Base-by-base conservation (phyloP, 2,888 invertebrate species). In the Anthophora plumipes region DNA sequence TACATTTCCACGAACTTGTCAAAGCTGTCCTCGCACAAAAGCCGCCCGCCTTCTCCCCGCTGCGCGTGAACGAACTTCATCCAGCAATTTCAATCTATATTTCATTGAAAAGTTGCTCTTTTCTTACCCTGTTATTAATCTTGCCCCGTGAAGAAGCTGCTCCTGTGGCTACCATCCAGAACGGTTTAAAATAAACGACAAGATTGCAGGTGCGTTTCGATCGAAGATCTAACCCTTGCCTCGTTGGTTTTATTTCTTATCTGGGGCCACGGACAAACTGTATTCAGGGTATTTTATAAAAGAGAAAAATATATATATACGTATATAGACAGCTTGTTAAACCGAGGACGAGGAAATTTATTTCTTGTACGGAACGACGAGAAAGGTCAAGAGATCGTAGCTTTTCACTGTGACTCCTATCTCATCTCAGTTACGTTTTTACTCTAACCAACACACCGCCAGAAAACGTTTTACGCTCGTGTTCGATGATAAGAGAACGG, bases 361-460 rank as follows among this genome's bases (percentile, higher is more conserved):
- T 22, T 76, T 70, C 20, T 76, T 20, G 67, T 57, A 3, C 0
- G 48, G 6, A n/a, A 52, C 43, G 25, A 11, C 8, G 55, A n/a
- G n/a, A 63, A 50, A 74, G 74, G 67, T 68, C 77, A 74, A 52
- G 54, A 63, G 74, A 61, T 57, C 63, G 43, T 14, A 66, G 31
- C 41, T 55, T 39, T 55, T 48, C 46, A 8, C 60, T 12, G 25
- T 17, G 31, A 22, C n/a, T 41, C 5, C 37, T n/a, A 31, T 63
- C 75, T 64, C 43, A 1, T 4, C 31, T 31, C 31, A n/a, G 31
- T 31, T 31, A 31, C 4, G 2, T 14, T 20, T 11, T 22, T 43
- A 12, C 14, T 31, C 57, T 59, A 78, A 79, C 67, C 71, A 75
- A 61, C 20, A 22, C 22, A 14, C 52, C 25, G 8, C 37, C 25